Evolutionary conservation across 1,140 invertebrate species (phyloP).

Genomic region (Brachionus angularis): DNA sequence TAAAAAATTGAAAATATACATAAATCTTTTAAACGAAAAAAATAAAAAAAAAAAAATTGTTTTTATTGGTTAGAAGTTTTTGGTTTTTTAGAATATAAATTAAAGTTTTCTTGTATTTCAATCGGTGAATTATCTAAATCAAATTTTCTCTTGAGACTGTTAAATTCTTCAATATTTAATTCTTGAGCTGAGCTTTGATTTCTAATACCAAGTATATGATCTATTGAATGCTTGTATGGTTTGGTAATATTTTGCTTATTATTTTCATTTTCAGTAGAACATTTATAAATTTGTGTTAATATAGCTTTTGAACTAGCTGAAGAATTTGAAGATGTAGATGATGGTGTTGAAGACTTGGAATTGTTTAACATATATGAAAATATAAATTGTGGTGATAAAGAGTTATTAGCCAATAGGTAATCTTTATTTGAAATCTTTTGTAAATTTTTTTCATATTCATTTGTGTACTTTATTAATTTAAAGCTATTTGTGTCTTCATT

Average conservation of each 20-base stretch:
- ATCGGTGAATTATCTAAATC: background rate
- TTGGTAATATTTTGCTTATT: too few species aligned
- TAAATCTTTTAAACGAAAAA: background rate
- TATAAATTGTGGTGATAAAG: too few species aligned
- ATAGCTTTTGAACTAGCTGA: too few species aligned
- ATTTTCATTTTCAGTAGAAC: too few species aligned
- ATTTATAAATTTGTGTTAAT: too few species aligned
- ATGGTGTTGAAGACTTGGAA: too few species aligned
- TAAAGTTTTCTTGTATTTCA: background rate
- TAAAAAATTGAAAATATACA: too few species aligned
- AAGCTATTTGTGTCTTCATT: background rate
- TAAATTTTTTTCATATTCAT: too few species aligned
- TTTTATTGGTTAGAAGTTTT: background rate
- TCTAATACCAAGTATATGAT: slow-evolving; percentile 15
- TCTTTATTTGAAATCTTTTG: too few species aligned
- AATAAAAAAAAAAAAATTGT: background rate
- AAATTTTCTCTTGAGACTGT: slow-evolving; percentile 22
- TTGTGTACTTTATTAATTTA: too few species aligned
- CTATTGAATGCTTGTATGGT: slow-evolving; percentile 25
- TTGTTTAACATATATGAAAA: too few species aligned
- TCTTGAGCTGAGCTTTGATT: background rate
- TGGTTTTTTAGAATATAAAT: background rate
- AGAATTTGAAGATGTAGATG: background rate
- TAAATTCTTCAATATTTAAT: background rate
- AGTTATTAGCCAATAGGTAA: too few species aligned